These are phyloP conservation scores for Zosterops japonicus DNA, from an alignment of 2,113 vertebrate species.

Conservation along the genomic window DNA sequence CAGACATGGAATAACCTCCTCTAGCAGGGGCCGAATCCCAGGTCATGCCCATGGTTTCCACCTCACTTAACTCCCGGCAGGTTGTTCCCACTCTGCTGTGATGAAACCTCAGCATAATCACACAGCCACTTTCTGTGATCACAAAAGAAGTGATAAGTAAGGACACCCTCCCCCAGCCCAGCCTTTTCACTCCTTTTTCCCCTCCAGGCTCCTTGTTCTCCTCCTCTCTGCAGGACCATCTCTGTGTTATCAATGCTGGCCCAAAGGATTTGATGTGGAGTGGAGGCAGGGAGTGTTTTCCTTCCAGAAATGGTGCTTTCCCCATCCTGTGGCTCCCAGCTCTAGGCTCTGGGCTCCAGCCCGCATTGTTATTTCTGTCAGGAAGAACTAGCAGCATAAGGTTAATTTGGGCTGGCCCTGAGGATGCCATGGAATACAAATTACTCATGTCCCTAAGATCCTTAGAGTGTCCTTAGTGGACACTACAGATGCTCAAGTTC, in stretches of 20 bases:
- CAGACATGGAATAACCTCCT: background rate
- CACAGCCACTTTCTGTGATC: background rate
- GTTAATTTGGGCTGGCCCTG: background rate
- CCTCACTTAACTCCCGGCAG: background rate
- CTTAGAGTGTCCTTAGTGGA: background rate
- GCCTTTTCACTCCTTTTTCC: background rate
- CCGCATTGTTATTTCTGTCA: background rate
- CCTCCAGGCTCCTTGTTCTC: background rate
- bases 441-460: no score
- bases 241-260: background rate
- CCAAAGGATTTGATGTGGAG: background rate
- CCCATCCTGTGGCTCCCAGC: background rate
- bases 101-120: background rate
- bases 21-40: background rate
- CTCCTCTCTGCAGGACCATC: background rate
- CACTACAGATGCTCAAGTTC: background rate
- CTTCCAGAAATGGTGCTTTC: background rate
- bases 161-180: background rate
- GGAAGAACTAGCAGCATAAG: background rate
- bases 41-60: background rate
- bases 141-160: background rate
- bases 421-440: background rate
- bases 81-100: background rate
- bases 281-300: background rate
- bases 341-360: background rate